These are phyloP conservation scores for Okamejei kenojei DNA, from an alignment of 2,797 vertebrate genomes.

Conservation along the genomic window DNA sequence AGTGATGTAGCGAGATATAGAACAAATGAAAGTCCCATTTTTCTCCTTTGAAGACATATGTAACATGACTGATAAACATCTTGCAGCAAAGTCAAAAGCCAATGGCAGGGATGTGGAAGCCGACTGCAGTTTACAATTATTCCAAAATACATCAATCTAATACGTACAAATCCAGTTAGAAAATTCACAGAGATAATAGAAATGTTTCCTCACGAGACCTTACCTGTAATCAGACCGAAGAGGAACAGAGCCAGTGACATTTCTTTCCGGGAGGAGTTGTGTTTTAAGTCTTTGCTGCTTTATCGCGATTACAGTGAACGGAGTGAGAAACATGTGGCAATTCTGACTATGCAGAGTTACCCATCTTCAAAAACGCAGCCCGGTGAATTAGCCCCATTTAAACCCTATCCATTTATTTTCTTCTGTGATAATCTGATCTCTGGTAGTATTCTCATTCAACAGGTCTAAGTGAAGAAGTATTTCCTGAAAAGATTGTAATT, in stretches of 20 bases:
- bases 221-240: not conserved
- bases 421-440: not conserved
- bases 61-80: not conserved
- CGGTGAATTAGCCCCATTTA: slow-evolving; percentile 11
- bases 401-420: not conserved
- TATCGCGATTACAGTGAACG: not conserved
- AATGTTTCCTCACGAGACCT: not conserved
- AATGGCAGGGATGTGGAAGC: not conserved
- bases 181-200: not conserved
- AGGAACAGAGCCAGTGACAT: not conserved
- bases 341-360: not conserved
- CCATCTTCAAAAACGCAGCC: not conserved
- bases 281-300: not conserved
- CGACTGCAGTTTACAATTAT: not conserved
- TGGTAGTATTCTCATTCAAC: not conserved
- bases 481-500: slow-evolving; percentile 12
- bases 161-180: not conserved
- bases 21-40: not conserved
- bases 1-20: too few relatives aligned
- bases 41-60: not conserved
- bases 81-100: not conserved
- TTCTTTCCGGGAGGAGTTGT: not conserved
- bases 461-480: not conserved
- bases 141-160: not conserved
- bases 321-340: not conserved